These are phyloP conservation scores for Planococcus citri DNA, from an alignment of 1,140 invertebrate species.

Conservation along the genomic window DNA sequence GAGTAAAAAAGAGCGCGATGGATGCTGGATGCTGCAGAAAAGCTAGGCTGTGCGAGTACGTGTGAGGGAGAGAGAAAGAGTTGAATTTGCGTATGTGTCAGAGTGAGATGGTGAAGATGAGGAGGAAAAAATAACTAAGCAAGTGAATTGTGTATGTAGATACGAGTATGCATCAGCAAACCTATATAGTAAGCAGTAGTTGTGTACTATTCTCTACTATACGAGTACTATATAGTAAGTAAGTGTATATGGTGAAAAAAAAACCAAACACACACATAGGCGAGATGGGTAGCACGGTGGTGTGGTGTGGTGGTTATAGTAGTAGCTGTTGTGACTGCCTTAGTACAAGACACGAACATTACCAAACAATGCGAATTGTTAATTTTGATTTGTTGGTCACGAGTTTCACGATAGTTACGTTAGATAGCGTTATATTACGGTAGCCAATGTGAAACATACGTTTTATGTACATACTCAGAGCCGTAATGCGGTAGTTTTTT, in stretches of 20 bases:
- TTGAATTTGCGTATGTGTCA: neutral
- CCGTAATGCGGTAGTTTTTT: neutral
- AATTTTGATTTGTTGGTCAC: slow-evolving; percentile 20
- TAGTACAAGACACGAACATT: slow-evolving; percentile 20
- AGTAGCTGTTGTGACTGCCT: slow-evolving; percentile 14
- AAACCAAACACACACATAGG: neutral
- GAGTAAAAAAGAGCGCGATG: neutral
- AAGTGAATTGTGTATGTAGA: neutral
- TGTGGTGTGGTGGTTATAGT: neutral
- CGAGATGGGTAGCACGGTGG: neutral
- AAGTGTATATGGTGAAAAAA: neutral
- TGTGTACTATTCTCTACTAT: no score
- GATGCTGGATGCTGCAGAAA: slow-evolving; percentile 19
- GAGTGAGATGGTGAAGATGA: neutral
- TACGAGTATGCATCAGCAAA: no score
- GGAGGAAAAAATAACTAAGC: neutral
- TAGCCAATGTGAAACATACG: slow-evolving; percentile 15
- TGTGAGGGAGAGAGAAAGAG: slow-evolving; percentile 25
- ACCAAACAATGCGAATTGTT: slow-evolving; percentile 20
- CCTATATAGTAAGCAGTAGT: no score
- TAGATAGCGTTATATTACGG: slow-evolving; percentile 20
- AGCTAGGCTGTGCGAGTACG: slow-evolving; percentile 23
- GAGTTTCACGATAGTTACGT: slow-evolving; percentile 20
- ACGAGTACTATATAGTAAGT: no score
- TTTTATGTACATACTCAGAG: neutral